phyloP scores from a whole-genome alignment of 2,888 invertebrate species.

The Fragum sueziense region DNA sequence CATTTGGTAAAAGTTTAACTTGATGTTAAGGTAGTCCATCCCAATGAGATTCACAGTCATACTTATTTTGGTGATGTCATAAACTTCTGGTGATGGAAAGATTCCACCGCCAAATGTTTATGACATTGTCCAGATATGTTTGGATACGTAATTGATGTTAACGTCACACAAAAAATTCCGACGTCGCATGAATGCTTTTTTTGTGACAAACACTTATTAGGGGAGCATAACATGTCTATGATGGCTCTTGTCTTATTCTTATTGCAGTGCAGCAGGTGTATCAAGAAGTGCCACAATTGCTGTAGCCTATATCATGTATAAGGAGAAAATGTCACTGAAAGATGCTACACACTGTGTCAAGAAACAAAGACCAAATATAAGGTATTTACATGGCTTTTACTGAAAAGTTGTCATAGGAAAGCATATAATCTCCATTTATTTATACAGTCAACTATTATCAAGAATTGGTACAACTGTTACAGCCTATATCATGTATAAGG shows the following conservation, averaged over 20 bases:
- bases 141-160: not conserved
- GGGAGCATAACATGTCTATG: too few relatives aligned
- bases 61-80: not conserved
- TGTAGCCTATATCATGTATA: slow-evolving; percentile 94
- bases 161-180: not conserved
- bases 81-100: not conserved
- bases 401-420: too few relatives aligned
- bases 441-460: too few relatives aligned
- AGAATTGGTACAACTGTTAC: too few relatives aligned
- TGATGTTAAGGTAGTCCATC: too few relatives aligned
- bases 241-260: not conserved
- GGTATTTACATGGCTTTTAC: slow-evolving; percentile 60
- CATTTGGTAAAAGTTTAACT: not conserved
- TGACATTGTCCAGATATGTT: not conserved
- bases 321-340: slow-evolving; percentile 87
- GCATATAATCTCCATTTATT: too few relatives aligned
- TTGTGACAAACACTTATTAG: not conserved
- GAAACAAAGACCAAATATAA: slow-evolving; percentile 71
- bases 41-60: not conserved
- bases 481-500: too few relatives aligned
- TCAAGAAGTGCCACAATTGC: slow-evolving; percentile 95
- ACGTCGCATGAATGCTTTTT: not conserved
- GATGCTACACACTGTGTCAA: slow-evolving; percentile 86
- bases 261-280: slow-evolving; percentile 91
- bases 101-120: too few relatives aligned